phyloP scores from a whole-genome alignment of 2,113 vertebrate species.

The Phylloscopus trochiloides region DNA sequence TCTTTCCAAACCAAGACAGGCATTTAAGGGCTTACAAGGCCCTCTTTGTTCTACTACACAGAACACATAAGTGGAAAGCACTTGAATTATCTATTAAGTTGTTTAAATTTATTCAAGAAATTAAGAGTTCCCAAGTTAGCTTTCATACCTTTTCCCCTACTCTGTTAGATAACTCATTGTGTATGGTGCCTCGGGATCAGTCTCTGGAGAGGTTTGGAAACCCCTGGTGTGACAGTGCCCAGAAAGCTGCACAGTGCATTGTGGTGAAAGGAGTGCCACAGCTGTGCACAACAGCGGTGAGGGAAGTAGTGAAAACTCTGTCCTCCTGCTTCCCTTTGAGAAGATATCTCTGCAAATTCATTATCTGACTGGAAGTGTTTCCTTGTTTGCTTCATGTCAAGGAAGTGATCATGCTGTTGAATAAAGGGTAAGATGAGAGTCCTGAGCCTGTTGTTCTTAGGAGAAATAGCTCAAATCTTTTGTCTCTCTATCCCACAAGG shows the following conservation, averaged over 20 bases:
- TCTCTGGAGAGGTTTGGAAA: not conserved
- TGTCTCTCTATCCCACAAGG: not conserved
- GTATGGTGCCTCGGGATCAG: not conserved
- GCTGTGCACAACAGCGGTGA: fast-evolving
- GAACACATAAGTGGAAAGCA: not conserved
- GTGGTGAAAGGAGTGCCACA: not conserved
- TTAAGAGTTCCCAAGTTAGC: not conserved
- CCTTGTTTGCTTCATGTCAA: not conserved
- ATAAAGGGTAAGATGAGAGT: not conserved
- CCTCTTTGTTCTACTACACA: not conserved
- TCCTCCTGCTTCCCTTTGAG: not conserved
- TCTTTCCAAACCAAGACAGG: too few relatives aligned
- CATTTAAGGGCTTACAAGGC: not conserved
- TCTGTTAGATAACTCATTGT: not conserved
- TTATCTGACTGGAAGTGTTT: not conserved
- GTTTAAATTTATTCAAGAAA: not conserved
- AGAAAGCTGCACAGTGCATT: not conserved
- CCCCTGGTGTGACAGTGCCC: not conserved
- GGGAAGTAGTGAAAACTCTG: not conserved
- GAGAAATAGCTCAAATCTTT: not conserved
- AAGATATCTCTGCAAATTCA: not conserved
- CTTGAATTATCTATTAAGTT: not conserved
- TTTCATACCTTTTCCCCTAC: not conserved
- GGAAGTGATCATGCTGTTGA: not conserved
- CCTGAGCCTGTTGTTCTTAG: not conserved